Conservation (phyloP, 2,113 vertebrate species). For the Pteronura brasiliensis region DNA sequence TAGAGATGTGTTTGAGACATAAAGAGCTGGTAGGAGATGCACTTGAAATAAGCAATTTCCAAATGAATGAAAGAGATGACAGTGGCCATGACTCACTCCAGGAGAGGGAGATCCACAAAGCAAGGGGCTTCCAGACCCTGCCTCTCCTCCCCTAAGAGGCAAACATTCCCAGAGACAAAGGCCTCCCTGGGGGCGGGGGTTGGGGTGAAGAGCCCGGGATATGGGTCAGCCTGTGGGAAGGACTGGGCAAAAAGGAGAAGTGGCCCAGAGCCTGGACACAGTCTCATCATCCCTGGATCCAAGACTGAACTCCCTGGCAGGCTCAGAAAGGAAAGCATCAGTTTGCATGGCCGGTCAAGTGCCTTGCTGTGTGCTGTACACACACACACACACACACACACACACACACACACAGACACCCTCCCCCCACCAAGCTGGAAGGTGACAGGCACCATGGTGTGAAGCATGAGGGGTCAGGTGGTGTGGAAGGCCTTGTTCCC, state of each 20-base stretch:
- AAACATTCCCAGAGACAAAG: slow-evolving; percentile 28
- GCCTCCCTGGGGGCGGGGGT: background rate
- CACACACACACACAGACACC: too few relatives aligned
- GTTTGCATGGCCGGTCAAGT: background rate
- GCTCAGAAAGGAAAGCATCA: background rate
- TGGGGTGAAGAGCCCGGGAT: background rate
- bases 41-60: background rate
- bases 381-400: too few relatives aligned
- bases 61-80: background rate
- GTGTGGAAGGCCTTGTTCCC: background rate
- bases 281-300: background rate
- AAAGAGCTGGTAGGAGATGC: slow-evolving; percentile 5
- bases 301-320: background rate
- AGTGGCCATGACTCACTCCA: background rate
- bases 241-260: background rate
- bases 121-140: background rate
- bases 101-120: background rate
- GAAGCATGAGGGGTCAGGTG: background rate
- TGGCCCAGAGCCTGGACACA: background rate
- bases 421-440: background rate
- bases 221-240: slow-evolving; percentile 39
- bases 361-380: fast-evolving
- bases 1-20: background rate
- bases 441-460: background rate
- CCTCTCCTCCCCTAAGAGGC: background rate